phyloP scores from a whole-genome alignment of 2,888 invertebrate genomes.

The Baronia brevicornis region DNA sequence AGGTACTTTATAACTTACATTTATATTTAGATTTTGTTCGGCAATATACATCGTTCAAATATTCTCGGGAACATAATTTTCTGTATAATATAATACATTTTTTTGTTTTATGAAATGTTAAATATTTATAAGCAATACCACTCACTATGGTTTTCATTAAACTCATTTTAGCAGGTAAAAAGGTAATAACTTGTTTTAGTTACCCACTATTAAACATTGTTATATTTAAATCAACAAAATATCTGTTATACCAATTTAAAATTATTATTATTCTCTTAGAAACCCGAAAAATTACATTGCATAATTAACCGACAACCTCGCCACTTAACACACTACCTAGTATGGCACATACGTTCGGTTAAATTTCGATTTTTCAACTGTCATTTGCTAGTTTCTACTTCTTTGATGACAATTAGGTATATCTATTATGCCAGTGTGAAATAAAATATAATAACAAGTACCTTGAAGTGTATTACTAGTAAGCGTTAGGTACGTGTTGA shows the following conservation, averaged over 20 bases:
- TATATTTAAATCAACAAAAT: too few species aligned
- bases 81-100: conserved; percentile 26
- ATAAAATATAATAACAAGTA: too few species aligned
- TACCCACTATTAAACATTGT: background rate
- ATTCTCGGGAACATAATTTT: conserved; percentile 54
- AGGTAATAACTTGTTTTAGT: conserved; percentile 1
- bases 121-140: conserved; percentile 35
- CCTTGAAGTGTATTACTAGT: too few species aligned
- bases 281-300: conserved; percentile 14
- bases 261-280: conserved; percentile 1
- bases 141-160: conserved; percentile 31
- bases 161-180: conserved; percentile 26
- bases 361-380: too few species aligned
- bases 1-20: conserved; percentile 74
- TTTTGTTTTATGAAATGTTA: conserved; percentile 30
- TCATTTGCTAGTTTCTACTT: too few species aligned
- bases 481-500: too few species aligned
- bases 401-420: too few species aligned
- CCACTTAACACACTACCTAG: too few species aligned
- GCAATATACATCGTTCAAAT: conserved; percentile 77
- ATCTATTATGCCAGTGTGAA: too few species aligned
- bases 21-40: conserved; percentile 81
- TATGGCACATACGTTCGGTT: too few species aligned
- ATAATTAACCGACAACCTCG: conserved; percentile 14
- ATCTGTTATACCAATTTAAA: too few species aligned